Conservation (phyloP, 2,888 invertebrate genomes). For the Anodontia alba region DNA sequence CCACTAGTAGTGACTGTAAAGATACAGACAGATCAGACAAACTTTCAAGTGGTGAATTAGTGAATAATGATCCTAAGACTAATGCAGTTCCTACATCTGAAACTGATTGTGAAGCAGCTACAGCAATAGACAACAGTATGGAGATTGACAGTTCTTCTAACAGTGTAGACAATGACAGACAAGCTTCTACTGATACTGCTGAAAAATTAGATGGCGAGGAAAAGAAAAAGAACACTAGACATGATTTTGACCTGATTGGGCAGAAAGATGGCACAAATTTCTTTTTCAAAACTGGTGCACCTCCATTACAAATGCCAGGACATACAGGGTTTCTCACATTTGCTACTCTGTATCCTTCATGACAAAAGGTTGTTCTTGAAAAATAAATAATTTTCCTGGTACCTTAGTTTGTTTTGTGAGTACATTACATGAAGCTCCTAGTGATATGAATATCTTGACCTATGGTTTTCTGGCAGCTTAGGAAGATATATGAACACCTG, state of each 20-base stretch:
- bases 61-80: not conserved
- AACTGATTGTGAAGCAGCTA: not conserved
- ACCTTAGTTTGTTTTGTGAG: too few species aligned
- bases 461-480: too few species aligned
- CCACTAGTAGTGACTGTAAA: not conserved
- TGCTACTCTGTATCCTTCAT: conserved; percentile 90
- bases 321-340: conserved; percentile 99
- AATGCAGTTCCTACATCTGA: not conserved
- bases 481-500: too few species aligned
- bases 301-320: conserved; percentile 92
- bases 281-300: conserved; percentile 87
- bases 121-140: not conserved
- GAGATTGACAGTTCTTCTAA: conserved; percentile 2
- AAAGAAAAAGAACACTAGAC: conserved; percentile 31
- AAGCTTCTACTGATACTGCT: not conserved
- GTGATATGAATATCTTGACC: too few species aligned
- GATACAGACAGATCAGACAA: conserved; percentile 12
- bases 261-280: conserved; percentile 64
- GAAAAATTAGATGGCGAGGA: not conserved
- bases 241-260: conserved; percentile 74
- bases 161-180: conserved; percentile 15
- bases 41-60: not conserved
- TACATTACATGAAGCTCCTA: too few species aligned
- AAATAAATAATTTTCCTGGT: too few species aligned
- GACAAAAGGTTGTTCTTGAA: not conserved